These are phyloP conservation scores for Aphelinus atriplicis DNA, from an alignment of 1,140 invertebrate genomes.

Conservation along the genomic window DNA sequence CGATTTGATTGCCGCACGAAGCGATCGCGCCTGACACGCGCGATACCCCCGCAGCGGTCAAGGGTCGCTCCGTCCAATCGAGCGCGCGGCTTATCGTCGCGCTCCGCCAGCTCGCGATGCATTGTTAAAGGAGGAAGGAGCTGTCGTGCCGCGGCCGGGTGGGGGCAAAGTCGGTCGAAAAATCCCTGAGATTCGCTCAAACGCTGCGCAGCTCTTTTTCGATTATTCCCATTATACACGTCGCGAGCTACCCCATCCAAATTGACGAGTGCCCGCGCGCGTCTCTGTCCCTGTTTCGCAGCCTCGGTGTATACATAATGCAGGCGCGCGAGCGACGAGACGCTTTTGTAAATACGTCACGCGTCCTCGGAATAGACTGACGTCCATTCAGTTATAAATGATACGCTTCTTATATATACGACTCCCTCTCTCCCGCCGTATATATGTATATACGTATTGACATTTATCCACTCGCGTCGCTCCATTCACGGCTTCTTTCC, in stretches of 20 bases:
- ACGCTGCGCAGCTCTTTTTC: conserved; percentile 44
- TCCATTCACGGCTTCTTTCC: background rate
- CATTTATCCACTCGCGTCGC: conserved; percentile 24
- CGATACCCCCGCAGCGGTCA: background rate
- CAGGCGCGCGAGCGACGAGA: conserved; percentile 9
- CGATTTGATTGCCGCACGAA: no score
- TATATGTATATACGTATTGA: conserved; percentile 7
- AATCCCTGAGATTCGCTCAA: conserved; percentile 39
- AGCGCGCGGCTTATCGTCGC: background rate
- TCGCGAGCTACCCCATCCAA: conserved; percentile 1
- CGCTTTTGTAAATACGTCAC: conserved; percentile 26
- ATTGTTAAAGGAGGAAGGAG: background rate
- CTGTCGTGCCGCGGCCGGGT: background rate
- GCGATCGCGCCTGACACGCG: no score
- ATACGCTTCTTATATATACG: conserved; percentile 4
- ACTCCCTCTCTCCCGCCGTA: no score
- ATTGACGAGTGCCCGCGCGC: background rate
- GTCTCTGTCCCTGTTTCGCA: conserved; percentile 8
- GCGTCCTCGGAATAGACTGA: conserved; percentile 27
- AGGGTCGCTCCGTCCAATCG: conserved; percentile 15
- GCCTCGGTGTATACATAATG: conserved; percentile 31
- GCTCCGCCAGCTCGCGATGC: no score
- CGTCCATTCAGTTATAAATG: conserved; percentile 29
- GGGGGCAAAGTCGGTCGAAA: conserved; percentile 40
- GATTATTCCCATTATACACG: conserved; percentile 40